These are phyloP conservation scores for Urechis unicinctus DNA, from an alignment of 2,888 invertebrate species.

Conservation along the genomic window DNA sequence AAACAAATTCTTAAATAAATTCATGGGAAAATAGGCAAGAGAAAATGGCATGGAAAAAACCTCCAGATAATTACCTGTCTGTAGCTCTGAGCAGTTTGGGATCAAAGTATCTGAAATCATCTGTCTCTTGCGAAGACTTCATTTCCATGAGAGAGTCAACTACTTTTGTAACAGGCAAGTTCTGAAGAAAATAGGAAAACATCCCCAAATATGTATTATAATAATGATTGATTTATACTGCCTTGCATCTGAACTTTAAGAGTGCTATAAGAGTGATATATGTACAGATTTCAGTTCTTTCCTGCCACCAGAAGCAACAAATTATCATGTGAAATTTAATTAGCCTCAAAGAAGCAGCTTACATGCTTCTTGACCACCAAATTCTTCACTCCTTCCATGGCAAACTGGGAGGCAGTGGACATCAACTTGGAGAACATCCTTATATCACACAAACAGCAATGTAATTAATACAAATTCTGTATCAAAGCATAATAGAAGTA, in stretches of 20 bases:
- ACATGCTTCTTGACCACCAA: slow-evolving; percentile 94
- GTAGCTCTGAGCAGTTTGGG: slow-evolving; percentile 77
- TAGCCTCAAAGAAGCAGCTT: slow-evolving; percentile 7
- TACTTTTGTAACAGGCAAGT: slow-evolving; percentile 86
- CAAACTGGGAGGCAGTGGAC: slow-evolving; percentile 90
- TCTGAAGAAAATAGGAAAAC: slow-evolving; percentile 56
- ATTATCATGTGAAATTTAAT: slow-evolving; percentile 22
- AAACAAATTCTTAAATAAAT: not conserved
- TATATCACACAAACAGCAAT: slow-evolving; percentile 2
- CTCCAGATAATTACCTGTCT: slow-evolving; percentile 31
- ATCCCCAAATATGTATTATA: no score
- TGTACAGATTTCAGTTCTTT: no score
- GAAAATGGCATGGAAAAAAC: no score
- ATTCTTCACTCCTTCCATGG: slow-evolving; percentile 99
- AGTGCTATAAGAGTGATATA: no score
- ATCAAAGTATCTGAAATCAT: slow-evolving; percentile 89
- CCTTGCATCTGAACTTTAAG: no score
- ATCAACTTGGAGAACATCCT: slow-evolving; percentile 98
- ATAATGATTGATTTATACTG: no score
- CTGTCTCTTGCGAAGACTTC: slow-evolving; percentile 67
- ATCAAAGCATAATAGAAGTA: not conserved
- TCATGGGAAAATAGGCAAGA: not conserved
- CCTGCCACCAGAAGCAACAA: not conserved
- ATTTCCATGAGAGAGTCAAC: slow-evolving; percentile 85
- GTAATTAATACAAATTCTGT: not conserved